Base-by-base conservation (phyloP, 1,140 invertebrate species). In the Orius insidiosus region DNA sequence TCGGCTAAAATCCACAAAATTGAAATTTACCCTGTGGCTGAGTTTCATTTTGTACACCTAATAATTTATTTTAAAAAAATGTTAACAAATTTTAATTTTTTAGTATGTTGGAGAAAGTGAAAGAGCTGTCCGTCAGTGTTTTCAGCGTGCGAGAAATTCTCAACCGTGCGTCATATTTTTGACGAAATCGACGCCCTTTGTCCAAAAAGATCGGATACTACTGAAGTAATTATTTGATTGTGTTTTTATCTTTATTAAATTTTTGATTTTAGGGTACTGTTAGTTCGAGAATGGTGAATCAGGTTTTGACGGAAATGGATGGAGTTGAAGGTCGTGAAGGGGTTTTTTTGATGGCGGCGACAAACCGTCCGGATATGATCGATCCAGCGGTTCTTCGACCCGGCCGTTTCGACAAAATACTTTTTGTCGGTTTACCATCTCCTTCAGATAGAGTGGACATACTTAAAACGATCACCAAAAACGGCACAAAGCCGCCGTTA, bases 31-130 rank as follows among this genome's bases (percentile, higher is more conserved):
- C n/a, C n/a, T n/a, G n/a, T n/a, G n/a, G n/a, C n/a, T n/a, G n/a
- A n/a, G n/a, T n/a, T n/a, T n/a, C n/a, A n/a, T n/a, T n/a, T n/a
- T n/a, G n/a, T n/a, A n/a, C n/a, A n/a, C n/a, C n/a, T n/a, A n/a
- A n/a, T n/a, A n/a, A n/a, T n/a, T n/a, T n/a, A n/a, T n/a, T n/a
- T n/a, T n/a, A 8, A 33, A n/a, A 36, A 36, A 41, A 24, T 41
- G 3, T 41, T 41, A 16, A 5, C 13, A 19, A 41, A 41, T 41
- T 18, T 15, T 47, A 1, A 10, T 43, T 11, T 14, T 48, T 43
- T 58, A 90, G 88, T 99, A 98, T 66, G 89, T 99, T 30, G 96
- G 96, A 51, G 96, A 99, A 65, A 98, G 92, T 69, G 96, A 99
- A 65, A 72, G 86, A 56, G 90, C 90, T 3, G 89, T 99, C 0